phyloP scores from a whole-genome alignment of 2,797 vertebrate genomes.

The Siniperca scherzeri region DNA sequence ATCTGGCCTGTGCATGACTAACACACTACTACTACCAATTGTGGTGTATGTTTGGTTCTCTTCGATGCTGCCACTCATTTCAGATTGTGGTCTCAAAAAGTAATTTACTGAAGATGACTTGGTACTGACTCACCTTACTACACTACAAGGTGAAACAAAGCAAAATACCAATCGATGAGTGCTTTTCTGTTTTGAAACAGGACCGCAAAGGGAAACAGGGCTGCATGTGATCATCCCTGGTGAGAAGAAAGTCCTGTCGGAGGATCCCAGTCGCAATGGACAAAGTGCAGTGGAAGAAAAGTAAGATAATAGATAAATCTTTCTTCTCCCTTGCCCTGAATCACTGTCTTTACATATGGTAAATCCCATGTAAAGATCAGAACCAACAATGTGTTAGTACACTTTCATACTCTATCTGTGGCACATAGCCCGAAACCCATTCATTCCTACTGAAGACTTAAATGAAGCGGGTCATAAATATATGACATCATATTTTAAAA shows the following conservation, averaged over 20 bases:
- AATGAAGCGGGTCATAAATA: neutral
- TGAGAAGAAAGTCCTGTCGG: constrained; percentile 94
- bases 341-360: neutral
- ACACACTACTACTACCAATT: constrained; percentile 34
- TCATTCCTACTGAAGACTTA: neutral
- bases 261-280: constrained; percentile 95
- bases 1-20: constrained; percentile 66
- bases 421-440: neutral
- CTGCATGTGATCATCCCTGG: constrained; percentile 96
- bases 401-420: too few species aligned
- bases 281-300: constrained; percentile 96
- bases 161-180: constrained; percentile 49
- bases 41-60: constrained; percentile 11
- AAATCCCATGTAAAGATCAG: neutral
- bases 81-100: constrained; percentile 19
- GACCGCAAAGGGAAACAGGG: constrained; percentile 91
- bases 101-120: neutral
- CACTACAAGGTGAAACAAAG: constrained; percentile 14
- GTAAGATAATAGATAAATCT: constrained; percentile 83
- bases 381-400: neutral
- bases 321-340: neutral
- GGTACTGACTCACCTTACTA: neutral
- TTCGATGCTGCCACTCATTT: constrained; percentile 20
- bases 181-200: constrained; percentile 84
- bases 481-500: neutral